Conservation (phyloP, 2,797 vertebrate species). For the Epinephelus awoara region DNA sequence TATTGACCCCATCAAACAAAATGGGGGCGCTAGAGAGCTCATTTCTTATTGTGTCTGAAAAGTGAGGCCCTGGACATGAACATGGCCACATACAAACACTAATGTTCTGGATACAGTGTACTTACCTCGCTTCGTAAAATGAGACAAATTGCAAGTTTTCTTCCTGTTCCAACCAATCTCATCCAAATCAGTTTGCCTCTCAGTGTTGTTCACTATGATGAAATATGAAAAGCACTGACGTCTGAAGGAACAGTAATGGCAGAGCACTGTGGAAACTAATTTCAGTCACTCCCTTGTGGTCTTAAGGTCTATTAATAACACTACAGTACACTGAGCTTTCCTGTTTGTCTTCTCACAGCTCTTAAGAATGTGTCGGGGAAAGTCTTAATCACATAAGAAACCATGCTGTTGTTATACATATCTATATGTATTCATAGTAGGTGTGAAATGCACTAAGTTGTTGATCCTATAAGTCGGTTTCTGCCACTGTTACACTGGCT, state of each 20-base stretch:
- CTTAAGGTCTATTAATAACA: background rate
- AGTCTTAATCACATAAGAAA: background rate
- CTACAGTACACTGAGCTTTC: constrained; percentile 1
- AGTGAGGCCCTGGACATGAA: background rate
- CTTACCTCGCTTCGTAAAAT: background rate
- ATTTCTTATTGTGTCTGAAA: background rate
- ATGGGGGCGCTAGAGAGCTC: no score
- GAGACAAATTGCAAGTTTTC: background rate
- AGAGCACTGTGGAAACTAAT: background rate
- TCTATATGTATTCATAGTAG: constrained; percentile 21
- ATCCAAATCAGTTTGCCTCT: no score
- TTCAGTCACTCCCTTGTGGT: background rate
- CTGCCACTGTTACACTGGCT: constrained; percentile 31
- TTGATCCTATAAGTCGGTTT: constrained; percentile 60
- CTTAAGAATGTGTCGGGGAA: background rate
- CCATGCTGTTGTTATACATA: background rate
- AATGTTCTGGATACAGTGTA: background rate
- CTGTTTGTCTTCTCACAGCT: background rate
- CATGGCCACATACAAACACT: background rate
- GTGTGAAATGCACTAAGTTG: constrained; percentile 57
- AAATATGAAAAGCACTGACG: background rate
- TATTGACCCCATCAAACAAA: no score
- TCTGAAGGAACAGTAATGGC: background rate
- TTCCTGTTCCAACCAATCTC: background rate
- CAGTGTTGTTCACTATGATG: background rate